Evolutionary conservation across 2,797 vertebrate genomes (phyloP), one percentile per base, ranked within the genome.

Genomic region (Danio kyathit): DNA sequence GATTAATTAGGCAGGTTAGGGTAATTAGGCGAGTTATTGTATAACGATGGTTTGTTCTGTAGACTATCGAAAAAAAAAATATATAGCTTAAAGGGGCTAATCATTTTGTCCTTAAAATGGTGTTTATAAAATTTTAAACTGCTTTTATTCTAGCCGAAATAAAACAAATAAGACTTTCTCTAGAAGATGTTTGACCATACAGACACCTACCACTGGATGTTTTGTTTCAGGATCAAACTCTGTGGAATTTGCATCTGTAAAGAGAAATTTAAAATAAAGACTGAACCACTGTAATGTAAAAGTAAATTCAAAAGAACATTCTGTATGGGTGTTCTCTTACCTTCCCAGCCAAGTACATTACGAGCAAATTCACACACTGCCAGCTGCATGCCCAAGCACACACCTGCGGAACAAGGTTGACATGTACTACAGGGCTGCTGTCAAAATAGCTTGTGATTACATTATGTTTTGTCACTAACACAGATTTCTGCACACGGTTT

Each of bases 351-450:
- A 99, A 93, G 86, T 82, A 96, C 90, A 7, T 92, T 95, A 86
- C 96, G 94, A 60, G 96, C 96, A 54, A 97, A 99, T 80, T 99
- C 97, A 63, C 98, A 96, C 71, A 99, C 97, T 0, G 97, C 97
- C 72, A 99, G 85, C 93, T 99, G 97, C 97, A 99, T 99, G 87
- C 97, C 97, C 86, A 98, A 82, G 89, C 98, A 99, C 12, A 99
- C 94, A 4, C 97, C 98, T 99, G 46, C 86, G 90, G 4, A 88
- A 38, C 84, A 88, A n/a, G 13, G 40, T 12, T 41, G 13, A 13
- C 4, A 38, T 64, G 19, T 64, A 71, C 12, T n/a, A 29, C 41
- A 74, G 10, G 21, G 3, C 1, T 19, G 29, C 12, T 44, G 5
- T 43, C 5, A 19, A 63, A 64, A 49, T 8, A 65, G 29, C 5